Evolutionary conservation across 2,888 invertebrate genomes (phyloP), one percentile per base, ranked within the genome.

Genomic region (Helleia helle): DNA sequence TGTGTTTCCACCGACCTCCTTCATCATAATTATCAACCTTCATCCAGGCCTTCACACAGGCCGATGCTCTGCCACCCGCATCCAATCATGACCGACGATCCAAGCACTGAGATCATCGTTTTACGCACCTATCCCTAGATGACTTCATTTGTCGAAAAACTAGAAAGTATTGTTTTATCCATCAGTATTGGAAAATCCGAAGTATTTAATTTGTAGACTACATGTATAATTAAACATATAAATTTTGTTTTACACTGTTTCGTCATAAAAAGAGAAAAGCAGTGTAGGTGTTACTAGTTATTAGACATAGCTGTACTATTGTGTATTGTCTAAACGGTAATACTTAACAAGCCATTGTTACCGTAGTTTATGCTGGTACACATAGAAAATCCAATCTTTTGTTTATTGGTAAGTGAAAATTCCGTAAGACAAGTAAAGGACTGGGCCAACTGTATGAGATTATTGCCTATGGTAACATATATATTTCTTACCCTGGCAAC

Each of bases 291-390:
- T 8, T 22, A 12, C 12, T 8, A 8, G 9, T 18, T 34, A 34
- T 22, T 34, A 34, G 7, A 22, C 9, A 12, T 34, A 34, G 22
- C 34, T 22, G 34, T 34, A 34, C 34, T 13, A 29, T 13, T 18
- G 34, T 22, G 11, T 22, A 22, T 22, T 22, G 22, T 17, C 34
- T 18, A 34, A 34, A 34, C 22, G 22, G 34, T 34, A 22, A 34
- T 29, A 13, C 34, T 12, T 34, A 34, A 34, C 34, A 7, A 34
- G 34, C 34, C 22, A 34, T 34, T 34, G 22, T 34, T 22, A 11
- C 22, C 7, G 18, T 1, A 1, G 34, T 8, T 18, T 22, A 8
- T 18, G 17, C 18, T 17, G 22, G 9, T 34, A n/a, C n/a, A n/a
- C n/a, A n/a, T n/a, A 30, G 18, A 22, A 34, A 34, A 34, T 12